Base-by-base conservation (phyloP, 2,113 vertebrate genomes). In the Callionymus lyra region DNA sequence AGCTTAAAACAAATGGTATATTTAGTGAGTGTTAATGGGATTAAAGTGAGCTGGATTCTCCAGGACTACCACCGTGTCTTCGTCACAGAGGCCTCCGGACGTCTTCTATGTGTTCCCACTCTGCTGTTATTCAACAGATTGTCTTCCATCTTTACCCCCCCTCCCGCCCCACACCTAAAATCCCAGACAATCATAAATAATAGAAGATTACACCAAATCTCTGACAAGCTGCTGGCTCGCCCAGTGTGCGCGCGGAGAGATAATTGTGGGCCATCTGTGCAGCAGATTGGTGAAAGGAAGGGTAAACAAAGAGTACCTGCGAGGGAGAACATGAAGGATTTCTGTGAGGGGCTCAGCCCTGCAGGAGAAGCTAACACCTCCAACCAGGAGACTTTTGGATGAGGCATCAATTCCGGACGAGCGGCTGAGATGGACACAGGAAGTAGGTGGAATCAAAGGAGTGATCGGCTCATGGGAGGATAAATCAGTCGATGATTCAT, bases 1-100 rank as follows among this genome's bases (percentile, higher is more conserved):
- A 79, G 67, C 74, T 84, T 83, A 84, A 83, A 86, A 86, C 84
- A 85, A 87, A 87, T 85, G 82, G 80, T 86, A 82, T 82, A 86
- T 85, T 87, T 87, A 86, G 81, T 70, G 64, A 65, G 77, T 77
- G 79, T 77, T 83, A 85, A 85, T 85, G 71, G 80, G 81, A 85
- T 85, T 86, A 82, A 82, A 82, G 78, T 69, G 64, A 74, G 68
- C 68, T 70, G 70, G 76, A 79, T 83, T 82, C 72, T 63, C 69
- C 59, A 81, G 74, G 55, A 56, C 72, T 68, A 73, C 63, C 68
- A 66, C 77, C 65, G 74, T 67, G 56, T 79, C 78, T 83, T 83
- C 71, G 78, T 81, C 82, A 76, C 58, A 55, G 70, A 65, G 57
- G 59, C 54, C 59, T 63, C 62, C 68, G 57, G 52, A 59, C 59